Evolutionary conservation across 2,888 invertebrate species (phyloP), one percentile per base, ranked within the genome.

Genomic region (Melanotus villosus): DNA sequence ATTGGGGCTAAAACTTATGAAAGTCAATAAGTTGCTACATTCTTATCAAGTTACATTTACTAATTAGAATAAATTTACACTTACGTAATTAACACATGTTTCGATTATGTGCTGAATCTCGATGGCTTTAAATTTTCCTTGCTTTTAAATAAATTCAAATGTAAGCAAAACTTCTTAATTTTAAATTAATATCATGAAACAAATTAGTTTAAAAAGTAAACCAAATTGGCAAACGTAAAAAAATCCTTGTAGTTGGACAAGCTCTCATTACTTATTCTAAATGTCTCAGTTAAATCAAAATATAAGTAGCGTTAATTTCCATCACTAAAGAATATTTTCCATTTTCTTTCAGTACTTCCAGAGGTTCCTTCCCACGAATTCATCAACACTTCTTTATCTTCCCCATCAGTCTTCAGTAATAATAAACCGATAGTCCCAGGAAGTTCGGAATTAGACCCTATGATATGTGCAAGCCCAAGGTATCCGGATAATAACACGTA

Each of bases 401-500:
- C 83, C 3, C 80, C 82, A 1, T 77, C 81, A 16, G 80, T 81
- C 73, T 80, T 81, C 70, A 81, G 81, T 76, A 81, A 80, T 62
- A 77, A 79, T 56, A 82, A 79, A 72, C 47, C 69, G 18, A 16
- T 64, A 30, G 57, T 45, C 9, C 62, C 67, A 18, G 34, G 19
- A 18, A 47, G 30, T n/a, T 76, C 80, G 10, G 82, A 82, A 38
- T 65, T 83, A 56, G 84, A 84, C 45, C 75, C 81, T 1, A 79
- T 82, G 78, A 71, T 81, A 7, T 74, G 79, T 56, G 62, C 79
- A 1, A 79, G 78, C 63, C 76, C 81, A 76, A 78, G 84, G 77
- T 79, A 85, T 82, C 60, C 85, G 77, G 86, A 85, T 80, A 74
- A 82, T 82, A 74, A 83, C 84, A 80, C 89, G 75, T 87, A 89